These are phyloP conservation scores for Diploscapter pachys DNA, from an alignment of 1,140 invertebrate genomes.

Conservation along the genomic window DNA sequence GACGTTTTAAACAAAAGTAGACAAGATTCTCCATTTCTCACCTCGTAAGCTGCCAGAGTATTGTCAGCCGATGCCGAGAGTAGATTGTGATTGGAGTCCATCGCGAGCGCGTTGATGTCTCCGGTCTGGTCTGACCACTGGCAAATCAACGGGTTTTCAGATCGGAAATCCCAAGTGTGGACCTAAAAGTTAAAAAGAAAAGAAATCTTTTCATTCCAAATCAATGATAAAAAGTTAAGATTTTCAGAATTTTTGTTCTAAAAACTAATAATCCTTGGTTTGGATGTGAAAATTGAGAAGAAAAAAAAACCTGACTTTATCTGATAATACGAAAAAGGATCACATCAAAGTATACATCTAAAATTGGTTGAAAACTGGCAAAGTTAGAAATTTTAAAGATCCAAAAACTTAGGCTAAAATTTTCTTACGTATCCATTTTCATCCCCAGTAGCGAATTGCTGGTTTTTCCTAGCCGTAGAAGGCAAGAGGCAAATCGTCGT, in stretches of 20 bases:
- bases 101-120: conserved; percentile 30
- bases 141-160: conserved; percentile 7
- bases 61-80: conserved; percentile 28
- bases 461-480: conserved; percentile 25
- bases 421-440: conserved; percentile 32
- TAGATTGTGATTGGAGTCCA: conserved; percentile 25
- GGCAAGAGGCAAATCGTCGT: conserved; percentile 10
- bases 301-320: too few species aligned
- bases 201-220: background rate
- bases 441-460: conserved; percentile 35
- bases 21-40: background rate
- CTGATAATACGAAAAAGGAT: too few species aligned
- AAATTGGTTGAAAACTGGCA: too few species aligned
- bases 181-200: conserved; percentile 10
- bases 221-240: too few species aligned
- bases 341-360: too few species aligned
- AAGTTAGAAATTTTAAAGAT: too few species aligned
- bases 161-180: conserved; percentile 31
- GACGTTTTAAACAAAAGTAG: too few species aligned
- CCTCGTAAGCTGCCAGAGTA: conserved; percentile 32
- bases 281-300: too few species aligned
- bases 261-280: too few species aligned
- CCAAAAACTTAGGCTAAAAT: too few species aligned
- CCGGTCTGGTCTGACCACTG: conserved; percentile 28
- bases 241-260: too few species aligned